A percentile compares a stretch with the other conserved stretches of the same genome.
Evolutionary conservation across 2,888 invertebrate genomes (phyloP).

Genomic region (Rugalucina vietnamica): DNA sequence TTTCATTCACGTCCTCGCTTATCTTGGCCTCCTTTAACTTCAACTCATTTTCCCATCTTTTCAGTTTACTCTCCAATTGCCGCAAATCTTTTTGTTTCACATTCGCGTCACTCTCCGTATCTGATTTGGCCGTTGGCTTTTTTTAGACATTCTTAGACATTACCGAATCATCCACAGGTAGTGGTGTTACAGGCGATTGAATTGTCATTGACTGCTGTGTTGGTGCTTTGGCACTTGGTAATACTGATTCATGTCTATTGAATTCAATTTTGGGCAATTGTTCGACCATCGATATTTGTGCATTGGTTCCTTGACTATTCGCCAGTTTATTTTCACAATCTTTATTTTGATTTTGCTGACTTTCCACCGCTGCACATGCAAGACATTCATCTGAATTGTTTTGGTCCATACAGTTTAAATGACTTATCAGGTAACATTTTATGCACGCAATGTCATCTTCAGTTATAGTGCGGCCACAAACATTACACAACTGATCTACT

Average conservation of each 20-base stretch:
- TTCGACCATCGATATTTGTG: background rate
- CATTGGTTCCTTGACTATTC: background rate
- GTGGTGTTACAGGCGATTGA: background rate
- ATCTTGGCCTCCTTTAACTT: background rate
- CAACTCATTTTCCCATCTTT: background rate
- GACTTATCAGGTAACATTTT: constrained; percentile 5
- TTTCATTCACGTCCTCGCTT: background rate
- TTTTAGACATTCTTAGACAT: too few relatives aligned
- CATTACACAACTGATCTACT: background rate
- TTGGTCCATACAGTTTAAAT: background rate
- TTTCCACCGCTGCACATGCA: background rate
- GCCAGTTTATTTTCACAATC: background rate
- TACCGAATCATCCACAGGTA: background rate
- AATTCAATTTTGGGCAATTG: background rate
- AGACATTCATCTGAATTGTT: background rate
- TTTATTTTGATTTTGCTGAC: background rate
- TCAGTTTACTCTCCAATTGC: background rate
- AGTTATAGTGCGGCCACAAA: background rate
- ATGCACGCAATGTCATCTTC: background rate
- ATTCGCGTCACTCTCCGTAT: background rate
- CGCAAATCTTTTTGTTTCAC: background rate
- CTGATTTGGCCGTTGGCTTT: background rate
- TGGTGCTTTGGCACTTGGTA: background rate
- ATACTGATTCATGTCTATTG: background rate
- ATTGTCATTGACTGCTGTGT: background rate